phyloP scores from a whole-genome alignment of 2,888 invertebrate species.

The Cotesia congregata region DNA sequence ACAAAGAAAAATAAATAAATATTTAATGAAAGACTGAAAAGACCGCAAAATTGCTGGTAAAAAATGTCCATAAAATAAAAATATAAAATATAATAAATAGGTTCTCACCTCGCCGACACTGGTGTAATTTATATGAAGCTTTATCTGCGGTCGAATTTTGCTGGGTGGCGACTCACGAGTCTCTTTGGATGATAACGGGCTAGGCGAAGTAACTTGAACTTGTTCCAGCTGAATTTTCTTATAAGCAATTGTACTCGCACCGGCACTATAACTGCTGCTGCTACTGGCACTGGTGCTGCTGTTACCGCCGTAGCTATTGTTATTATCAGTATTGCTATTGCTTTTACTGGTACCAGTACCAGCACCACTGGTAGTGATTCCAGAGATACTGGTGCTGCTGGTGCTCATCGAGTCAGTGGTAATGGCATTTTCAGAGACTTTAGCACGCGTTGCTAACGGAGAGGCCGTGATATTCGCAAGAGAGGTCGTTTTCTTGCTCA shows the following conservation, averaged over 20 bases:
- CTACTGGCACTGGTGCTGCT: conserved; percentile 58
- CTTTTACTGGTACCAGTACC: conserved; percentile 32
- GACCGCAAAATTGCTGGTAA: too few relatives aligned
- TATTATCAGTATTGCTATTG: conserved; percentile 47
- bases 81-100: conserved; percentile 6
- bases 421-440: conserved; percentile 59
- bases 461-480: conserved; percentile 61
- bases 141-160: conserved; percentile 68
- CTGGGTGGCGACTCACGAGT: conserved; percentile 63
- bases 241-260: conserved; percentile 2
- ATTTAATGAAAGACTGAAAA: too few relatives aligned
- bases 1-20: too few relatives aligned
- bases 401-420: conserved; percentile 63
- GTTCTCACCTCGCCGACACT: conserved; percentile 65
- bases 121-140: conserved; percentile 66
- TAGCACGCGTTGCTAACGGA: conserved; percentile 50
- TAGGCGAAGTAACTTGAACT: conserved; percentile 41
- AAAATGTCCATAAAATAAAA: background rate
- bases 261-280: conserved; percentile 37
- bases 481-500: conserved; percentile 57
- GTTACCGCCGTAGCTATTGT: conserved; percentile 30
- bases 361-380: conserved; percentile 57
- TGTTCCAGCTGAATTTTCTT: conserved; percentile 43
- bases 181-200: conserved; percentile 60
- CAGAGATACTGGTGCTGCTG: conserved; percentile 39